These are phyloP conservation scores for Schlechtendalia chinensis DNA, from an alignment of 1,140 invertebrate genomes.

Conservation along the genomic window DNA sequence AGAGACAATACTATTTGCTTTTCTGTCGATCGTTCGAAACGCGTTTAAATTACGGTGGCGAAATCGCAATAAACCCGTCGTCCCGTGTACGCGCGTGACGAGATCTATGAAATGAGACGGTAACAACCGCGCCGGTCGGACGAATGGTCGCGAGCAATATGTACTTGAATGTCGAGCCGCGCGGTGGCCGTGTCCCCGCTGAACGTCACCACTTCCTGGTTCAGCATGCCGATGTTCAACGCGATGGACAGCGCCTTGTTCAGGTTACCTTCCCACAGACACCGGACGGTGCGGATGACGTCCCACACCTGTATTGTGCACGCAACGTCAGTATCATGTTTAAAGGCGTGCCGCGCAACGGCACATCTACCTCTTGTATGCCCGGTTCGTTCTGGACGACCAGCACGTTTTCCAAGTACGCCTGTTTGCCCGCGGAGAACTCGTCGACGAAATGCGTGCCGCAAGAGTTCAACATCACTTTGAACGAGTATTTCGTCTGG, in stretches of 20 bases:
- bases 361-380: constrained; percentile 65
- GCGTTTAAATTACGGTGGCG: no score
- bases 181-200: constrained; percentile 79
- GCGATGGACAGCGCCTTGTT: constrained; percentile 72
- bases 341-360: not conserved
- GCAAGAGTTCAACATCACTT: constrained; percentile 72
- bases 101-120: no score
- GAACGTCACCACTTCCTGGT: constrained; percentile 77
- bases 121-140: no score
- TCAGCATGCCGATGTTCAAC: constrained; percentile 75
- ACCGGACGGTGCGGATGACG: constrained; percentile 72
- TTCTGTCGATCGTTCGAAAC: no score
- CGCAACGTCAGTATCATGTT: not conserved
- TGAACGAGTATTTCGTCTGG: constrained; percentile 70
- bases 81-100: no score
- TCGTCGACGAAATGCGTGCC: constrained; percentile 79
- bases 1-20: no score
- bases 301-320: constrained; percentile 67
- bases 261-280: constrained; percentile 77
- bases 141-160: not conserved
- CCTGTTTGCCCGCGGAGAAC: constrained; percentile 69
- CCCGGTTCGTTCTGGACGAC: constrained; percentile 77
- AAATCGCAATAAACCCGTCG: no score
- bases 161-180: constrained; percentile 69
- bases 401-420: constrained; percentile 77